Percentiles rank a stretch among this genome's conserved stretches.
phyloP scores from a whole-genome alignment of 2,113 vertebrate species.

The Hucho hucho region DNA sequence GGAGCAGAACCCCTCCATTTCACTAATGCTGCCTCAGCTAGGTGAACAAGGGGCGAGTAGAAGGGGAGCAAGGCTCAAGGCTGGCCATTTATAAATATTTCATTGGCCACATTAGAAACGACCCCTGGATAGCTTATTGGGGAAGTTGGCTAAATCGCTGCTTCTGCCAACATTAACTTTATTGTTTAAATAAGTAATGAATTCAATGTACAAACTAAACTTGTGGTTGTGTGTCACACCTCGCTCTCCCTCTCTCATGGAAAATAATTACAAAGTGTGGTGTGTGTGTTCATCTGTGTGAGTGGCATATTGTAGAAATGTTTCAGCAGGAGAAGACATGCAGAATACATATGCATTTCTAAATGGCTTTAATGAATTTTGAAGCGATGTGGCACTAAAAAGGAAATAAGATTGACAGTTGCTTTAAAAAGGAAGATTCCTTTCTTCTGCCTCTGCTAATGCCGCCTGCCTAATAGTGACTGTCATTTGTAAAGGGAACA shows the following conservation, averaged over 20 bases:
- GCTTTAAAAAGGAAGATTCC: constrained; percentile 68
- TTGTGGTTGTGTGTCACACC: constrained; percentile 30
- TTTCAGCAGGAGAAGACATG: constrained; percentile 66
- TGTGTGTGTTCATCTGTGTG: constrained; percentile 19
- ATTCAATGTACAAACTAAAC: constrained; percentile 29
- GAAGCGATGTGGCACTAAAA: constrained; percentile 66
- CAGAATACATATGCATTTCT: constrained; percentile 69
- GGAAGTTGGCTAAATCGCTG: constrained; percentile 51
- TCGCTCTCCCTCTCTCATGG: constrained; percentile 14
- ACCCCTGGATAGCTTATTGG: constrained; percentile 63
- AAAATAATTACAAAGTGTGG: constrained; percentile 38
- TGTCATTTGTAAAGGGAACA: constrained; percentile 74
- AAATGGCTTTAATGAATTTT: constrained; percentile 76
- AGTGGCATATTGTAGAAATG: constrained; percentile 64
- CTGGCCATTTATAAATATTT: constrained; percentile 76
- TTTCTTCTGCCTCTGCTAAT: constrained; percentile 66
- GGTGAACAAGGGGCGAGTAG: constrained; percentile 47
- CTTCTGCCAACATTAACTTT: constrained; percentile 36
- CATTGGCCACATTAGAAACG: constrained; percentile 62
- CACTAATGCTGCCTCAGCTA: constrained; percentile 76
- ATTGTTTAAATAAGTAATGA: constrained; percentile 42
- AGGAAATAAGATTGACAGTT: constrained; percentile 70
- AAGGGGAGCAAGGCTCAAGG: constrained; percentile 44
- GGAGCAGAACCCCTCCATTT: constrained; percentile 69
- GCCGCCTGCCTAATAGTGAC: constrained; percentile 69